Percentiles rank a stretch among this genome's conserved stretches.
Conservation (phyloP, 2,113 vertebrate species). For the Ptilorrhoa leucosticta region DNA sequence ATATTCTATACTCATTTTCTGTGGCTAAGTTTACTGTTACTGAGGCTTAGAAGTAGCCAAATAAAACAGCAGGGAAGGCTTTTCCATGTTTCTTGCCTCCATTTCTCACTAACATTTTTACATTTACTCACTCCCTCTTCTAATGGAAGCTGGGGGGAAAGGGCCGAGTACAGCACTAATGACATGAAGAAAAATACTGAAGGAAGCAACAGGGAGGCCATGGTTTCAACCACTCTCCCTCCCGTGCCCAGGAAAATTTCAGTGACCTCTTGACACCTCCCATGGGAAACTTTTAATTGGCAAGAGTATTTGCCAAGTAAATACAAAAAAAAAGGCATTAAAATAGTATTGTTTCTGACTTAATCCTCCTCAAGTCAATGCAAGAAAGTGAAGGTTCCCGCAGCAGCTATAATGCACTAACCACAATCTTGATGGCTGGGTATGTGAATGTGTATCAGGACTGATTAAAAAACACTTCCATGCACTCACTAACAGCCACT, state of each 20-base stretch:
- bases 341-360: conserved; percentile 29
- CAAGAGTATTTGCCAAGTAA: not conserved
- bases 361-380: not conserved
- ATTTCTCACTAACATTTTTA: not conserved
- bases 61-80: conserved; percentile 36
- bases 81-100: not conserved
- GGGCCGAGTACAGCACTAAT: not conserved
- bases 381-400: not conserved
- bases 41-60: not conserved
- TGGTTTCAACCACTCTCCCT: not conserved
- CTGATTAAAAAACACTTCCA: not conserved
- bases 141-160: not conserved
- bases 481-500: not conserved
- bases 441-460: not conserved
- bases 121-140: not conserved
- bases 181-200: not conserved
- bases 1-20: not conserved
- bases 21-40: not conserved
- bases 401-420: not conserved
- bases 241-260: not conserved
- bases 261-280: conserved; percentile 2
- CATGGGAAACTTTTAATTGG: conserved; percentile 9
- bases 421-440: not conserved
- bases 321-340: conserved; percentile 8
- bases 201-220: not conserved